Base-by-base conservation (phyloP, 2,113 vertebrate genomes). In the Rhea pennata region DNA sequence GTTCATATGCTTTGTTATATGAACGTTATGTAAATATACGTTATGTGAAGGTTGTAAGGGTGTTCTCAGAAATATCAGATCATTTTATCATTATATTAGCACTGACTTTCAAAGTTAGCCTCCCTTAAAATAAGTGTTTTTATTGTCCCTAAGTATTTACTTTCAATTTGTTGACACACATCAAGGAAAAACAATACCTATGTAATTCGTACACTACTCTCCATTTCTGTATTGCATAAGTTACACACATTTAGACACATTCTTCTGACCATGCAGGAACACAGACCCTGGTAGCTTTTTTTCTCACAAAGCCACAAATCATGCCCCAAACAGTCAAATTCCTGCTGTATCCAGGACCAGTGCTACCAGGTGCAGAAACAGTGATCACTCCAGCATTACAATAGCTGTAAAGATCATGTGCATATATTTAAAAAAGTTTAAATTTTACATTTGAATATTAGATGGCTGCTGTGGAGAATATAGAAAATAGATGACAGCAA, bases 121-220 rank as follows among this genome's bases (percentile, higher is more conserved):
- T 3, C n/a, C 71, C 59, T 71, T 62, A 59, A 89, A 92, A 64
- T 11, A 70, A 85, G 20, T 0, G 0, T 42, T 73, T 73, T 7
- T 12, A 7, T 22, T 51, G 3, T n/a, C 82, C 8, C 50, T 46
- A 39, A 94, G 16, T 40, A 56, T 44, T 61, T 80, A 12, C 15
- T 87, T 89, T 39, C 26, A 29, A 13, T 51, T 83, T 56, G 73
- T 9, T 24, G 19, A 50, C 27, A 46, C 15, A 39, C 14, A 39
- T 3, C 29, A 80, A 80, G 27, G 39, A 31, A 3, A 6, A 4
- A 19, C 26, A 44, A 6, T 1, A 33, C 9, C 22, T 3, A 1
- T 0, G 0, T 4, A 36, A 10, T 11, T 51, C 53, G 6, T 20
- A 29, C 36, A n/a, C 12, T 23, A 9, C 3, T 11, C 3, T 3